Evolutionary conservation across 2,888 invertebrate species (phyloP), one percentile per base, ranked within the genome.

Genomic region (Anoplius nigerrimus): DNA sequence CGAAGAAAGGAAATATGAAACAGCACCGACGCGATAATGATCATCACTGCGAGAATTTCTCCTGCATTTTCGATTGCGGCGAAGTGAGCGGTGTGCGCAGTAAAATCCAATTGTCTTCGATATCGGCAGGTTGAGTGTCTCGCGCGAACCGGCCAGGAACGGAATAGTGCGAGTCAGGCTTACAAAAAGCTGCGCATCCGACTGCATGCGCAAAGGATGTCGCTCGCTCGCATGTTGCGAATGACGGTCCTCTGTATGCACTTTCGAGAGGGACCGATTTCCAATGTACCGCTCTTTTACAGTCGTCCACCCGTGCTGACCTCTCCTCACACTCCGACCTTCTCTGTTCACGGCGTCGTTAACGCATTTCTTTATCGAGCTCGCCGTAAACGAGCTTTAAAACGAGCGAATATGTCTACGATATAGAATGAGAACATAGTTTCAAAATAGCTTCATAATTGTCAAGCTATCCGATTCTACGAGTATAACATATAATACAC

Each of bases 151-250:
- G 48, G 48, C 58, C 52, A 67, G 66, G 65, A 66, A 66, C 51
- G 63, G 57, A 65, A 73, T 70, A 65, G 66, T 67, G 65, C 64
- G 59, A 69, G 67, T 66, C 48, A 18, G n/a, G 48, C 16, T 18
- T 48, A 48, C 48, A 18, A 48, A 48, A 18, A 48, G n/a, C n/a
- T 16, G 48, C 13, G 48, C n/a, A 4, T 48, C 6, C 34, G 34
- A 11, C 5, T 22, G 53, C 20, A 22, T 22, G 53, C 53, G 6
- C 48, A 1, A 1, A 2, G 48, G 20, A 48, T 20, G 6, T 16
- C 8, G 48, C 2, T n/a, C n/a, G n/a, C n/a, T n/a, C n/a, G n/a
- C n/a, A n/a, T n/a, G 20, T 20, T 48, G 16, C 5, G 11, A n/a
- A 20, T 6, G 20, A 48, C 16, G 46, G 18, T 1, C 20, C 48